Percentiles rank a stretch among this genome's conserved stretches.
Evolutionary conservation across 2,888 invertebrate species (phyloP).

Genomic region (Beris morrisii): DNA sequence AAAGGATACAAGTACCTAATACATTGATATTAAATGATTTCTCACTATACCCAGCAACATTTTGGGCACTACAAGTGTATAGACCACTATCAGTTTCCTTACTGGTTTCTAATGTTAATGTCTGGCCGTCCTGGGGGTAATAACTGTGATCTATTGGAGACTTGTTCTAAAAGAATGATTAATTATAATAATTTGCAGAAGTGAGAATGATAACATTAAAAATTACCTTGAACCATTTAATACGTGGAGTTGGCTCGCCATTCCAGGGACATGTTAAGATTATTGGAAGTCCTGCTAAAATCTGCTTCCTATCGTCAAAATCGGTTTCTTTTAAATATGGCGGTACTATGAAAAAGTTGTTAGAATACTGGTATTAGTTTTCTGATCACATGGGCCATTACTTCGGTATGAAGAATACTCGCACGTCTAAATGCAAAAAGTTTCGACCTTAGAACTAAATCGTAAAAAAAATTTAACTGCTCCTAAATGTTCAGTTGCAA

Average conservation of each 20-base stretch:
- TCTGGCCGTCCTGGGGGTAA: not conserved
- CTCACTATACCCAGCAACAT: constrained; percentile 58
- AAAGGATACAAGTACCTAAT: not conserved
- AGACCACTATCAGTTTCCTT: constrained; percentile 58
- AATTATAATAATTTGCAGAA: too few species aligned
- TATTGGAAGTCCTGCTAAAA: constrained; percentile 57
- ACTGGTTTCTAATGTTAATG: constrained; percentile 51
- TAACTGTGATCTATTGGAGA: not conserved
- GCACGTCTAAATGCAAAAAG: too few species aligned
- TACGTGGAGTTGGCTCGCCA: constrained; percentile 56
- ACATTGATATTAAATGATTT: constrained; percentile 50
- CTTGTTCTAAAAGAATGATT: not conserved
- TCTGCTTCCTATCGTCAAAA: too few species aligned
- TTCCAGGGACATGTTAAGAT: constrained; percentile 61
- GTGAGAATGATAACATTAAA: not conserved
- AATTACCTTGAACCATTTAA: constrained; percentile 64
- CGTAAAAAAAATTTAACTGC: too few species aligned
- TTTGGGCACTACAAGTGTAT: constrained; percentile 64
- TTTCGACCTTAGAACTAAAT: too few species aligned
- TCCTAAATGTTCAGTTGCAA: too few species aligned
- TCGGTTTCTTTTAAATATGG: not conserved
- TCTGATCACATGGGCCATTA: too few species aligned
- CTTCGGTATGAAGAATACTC: too few species aligned
- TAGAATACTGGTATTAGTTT: too few species aligned
- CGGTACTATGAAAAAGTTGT: constrained; percentile 10